phyloP scores from a whole-genome alignment of 2,113 vertebrate genomes.

The Phaetusa simplex region DNA sequence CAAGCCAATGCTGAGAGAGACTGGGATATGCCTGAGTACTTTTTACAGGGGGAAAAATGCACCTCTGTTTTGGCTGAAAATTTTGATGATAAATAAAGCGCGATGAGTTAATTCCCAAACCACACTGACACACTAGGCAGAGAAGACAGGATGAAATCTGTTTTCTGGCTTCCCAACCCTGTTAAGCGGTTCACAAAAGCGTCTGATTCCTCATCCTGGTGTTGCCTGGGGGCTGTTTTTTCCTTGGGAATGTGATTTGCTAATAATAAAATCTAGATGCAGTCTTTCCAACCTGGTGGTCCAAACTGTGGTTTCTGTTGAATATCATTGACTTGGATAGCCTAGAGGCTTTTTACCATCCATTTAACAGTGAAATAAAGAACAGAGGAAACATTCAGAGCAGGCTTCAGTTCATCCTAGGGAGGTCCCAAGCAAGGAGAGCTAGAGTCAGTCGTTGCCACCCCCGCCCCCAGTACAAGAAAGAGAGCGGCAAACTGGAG shows the following conservation, averaged over 20 bases:
- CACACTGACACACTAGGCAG: conserved; percentile 8
- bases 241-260: not conserved
- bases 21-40: not conserved
- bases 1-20: not conserved
- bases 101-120: conserved; percentile 40
- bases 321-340: not conserved
- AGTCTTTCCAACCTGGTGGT: not conserved
- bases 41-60: conserved; percentile 21
- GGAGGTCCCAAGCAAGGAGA: not conserved
- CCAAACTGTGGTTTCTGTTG: not conserved
- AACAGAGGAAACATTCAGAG: not conserved
- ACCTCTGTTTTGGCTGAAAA: conserved; percentile 3
- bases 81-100: conserved; percentile 37
- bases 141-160: not conserved
- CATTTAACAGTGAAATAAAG: not conserved
- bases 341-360: not conserved
- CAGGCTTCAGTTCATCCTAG: not conserved
- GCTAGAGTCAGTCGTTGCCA: not conserved
- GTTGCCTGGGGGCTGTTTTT: not conserved
- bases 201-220: not conserved
- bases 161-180: not conserved
- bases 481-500: not conserved
- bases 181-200: not conserved
- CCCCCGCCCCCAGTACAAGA: not conserved
- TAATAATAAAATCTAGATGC: not conserved